phyloP scores from a whole-genome alignment of 1,140 invertebrate species.

The Lepidurus apus region DNA sequence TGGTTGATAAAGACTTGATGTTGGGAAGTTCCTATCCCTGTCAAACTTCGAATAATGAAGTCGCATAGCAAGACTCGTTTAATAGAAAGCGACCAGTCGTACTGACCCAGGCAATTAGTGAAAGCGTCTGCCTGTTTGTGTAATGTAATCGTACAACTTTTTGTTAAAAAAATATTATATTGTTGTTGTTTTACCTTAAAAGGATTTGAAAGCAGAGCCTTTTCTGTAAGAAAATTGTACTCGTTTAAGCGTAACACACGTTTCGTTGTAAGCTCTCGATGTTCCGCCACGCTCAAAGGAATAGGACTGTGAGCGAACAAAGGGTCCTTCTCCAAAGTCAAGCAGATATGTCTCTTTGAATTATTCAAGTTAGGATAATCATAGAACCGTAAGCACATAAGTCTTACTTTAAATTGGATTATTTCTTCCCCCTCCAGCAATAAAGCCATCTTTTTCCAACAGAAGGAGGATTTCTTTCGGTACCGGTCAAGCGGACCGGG shows the following conservation, averaged over 20 bases:
- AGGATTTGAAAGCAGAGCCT: conserved; percentile 51
- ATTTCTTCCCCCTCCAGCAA: conserved; percentile 65
- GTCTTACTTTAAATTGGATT: conserved; percentile 56
- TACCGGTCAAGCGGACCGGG: conserved; percentile 65
- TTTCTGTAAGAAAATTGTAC: conserved; percentile 56
- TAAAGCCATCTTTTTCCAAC: conserved; percentile 70
- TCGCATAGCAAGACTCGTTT: conserved; percentile 57
- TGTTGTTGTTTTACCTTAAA: conserved; percentile 39
- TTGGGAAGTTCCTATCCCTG: conserved; percentile 53
- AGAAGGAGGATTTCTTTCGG: conserved; percentile 64
- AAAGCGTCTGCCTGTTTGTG: conserved; percentile 39
- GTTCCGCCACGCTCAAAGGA: conserved; percentile 55
- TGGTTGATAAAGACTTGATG: conserved; percentile 56
- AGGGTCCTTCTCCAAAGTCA: conserved; percentile 69
- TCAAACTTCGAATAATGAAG: conserved; percentile 53
- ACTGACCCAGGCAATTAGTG: conserved; percentile 55
- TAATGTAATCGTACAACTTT: neutral
- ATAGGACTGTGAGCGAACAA: conserved; percentile 58
- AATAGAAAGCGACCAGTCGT: conserved; percentile 60
- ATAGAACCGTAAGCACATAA: neutral
- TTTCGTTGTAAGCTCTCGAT: conserved; percentile 55
- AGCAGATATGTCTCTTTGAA: conserved; percentile 72
- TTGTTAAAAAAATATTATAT: neutral
- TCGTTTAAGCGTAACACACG: conserved; percentile 57
- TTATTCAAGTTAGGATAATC: neutral